Conservation (phyloP, 2,888 invertebrate genomes). For the Andrena camellia region DNA sequence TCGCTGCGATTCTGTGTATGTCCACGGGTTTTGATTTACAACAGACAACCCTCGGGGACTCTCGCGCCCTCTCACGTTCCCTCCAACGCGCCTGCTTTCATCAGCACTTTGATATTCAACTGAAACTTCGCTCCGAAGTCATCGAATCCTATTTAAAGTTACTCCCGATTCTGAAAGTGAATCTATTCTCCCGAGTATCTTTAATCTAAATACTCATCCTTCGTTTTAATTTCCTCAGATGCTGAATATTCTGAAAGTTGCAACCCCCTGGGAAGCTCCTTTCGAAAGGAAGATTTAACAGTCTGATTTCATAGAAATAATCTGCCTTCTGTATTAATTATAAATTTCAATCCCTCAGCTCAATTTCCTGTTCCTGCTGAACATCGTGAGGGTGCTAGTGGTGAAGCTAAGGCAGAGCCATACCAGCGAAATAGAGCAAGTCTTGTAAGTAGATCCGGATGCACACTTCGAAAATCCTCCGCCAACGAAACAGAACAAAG, state of each 20-base stretch:
- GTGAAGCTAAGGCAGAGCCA: conserved; percentile 91
- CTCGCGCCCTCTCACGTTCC: background rate
- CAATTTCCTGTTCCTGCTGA: conserved; percentile 92
- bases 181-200: background rate
- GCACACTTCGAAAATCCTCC: no score
- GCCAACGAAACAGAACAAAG: no score
- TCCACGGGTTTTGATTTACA: background rate
- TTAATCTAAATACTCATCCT: background rate
- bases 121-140: background rate
- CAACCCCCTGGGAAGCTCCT: no score
- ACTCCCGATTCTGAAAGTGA: background rate
- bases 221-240: background rate
- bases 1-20: background rate
- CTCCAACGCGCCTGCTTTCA: background rate
- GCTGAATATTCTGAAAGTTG: background rate
- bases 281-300: background rate
- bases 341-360: conserved; percentile 86
- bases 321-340: background rate
- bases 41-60: background rate
- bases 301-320: background rate
- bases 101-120: background rate
- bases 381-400: conserved; percentile 92
- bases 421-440: conserved; percentile 91
- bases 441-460: conserved; percentile 86
- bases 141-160: background rate